phyloP scores from a whole-genome alignment of 2,113 vertebrate species.

The Chloebia gouldiae region DNA sequence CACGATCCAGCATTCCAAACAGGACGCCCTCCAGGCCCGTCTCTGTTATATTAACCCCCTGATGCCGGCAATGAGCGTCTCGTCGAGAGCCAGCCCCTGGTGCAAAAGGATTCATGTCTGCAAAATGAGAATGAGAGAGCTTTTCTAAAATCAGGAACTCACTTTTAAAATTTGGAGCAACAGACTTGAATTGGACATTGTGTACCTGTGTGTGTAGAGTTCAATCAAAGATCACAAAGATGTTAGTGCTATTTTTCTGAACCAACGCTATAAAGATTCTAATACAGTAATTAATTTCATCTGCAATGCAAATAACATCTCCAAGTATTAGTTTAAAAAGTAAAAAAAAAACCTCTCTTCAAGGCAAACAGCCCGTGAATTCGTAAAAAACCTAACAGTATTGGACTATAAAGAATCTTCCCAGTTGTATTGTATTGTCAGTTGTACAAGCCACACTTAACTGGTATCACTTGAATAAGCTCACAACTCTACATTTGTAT shows the following conservation, averaged over 20 bases:
- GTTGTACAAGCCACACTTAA: background rate
- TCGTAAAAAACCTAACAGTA: background rate
- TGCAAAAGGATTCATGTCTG: conserved; percentile 72
- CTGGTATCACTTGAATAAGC: background rate
- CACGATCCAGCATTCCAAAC: conserved; percentile 96
- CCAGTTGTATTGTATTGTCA: background rate
- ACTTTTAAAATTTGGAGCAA: background rate
- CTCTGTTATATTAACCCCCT: conserved; percentile 93
- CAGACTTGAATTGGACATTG: background rate
- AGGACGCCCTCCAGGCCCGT: conserved; percentile 95
- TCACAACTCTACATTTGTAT: background rate
- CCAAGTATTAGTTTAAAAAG: background rate
- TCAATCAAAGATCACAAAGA: background rate
- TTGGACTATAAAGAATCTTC: background rate
- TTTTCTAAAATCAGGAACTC: background rate
- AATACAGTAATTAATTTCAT: background rate
- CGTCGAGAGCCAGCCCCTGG: conserved; percentile 70
- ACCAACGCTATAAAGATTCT: background rate
- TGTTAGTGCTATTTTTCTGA: background rate
- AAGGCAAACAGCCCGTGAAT: background rate
- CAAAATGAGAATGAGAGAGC: conserved; percentile 12
- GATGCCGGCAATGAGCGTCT: conserved; percentile 70
- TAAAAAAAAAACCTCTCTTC: background rate
- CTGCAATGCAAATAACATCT: background rate
- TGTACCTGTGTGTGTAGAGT: background rate